Conservation (phyloP, 2,888 invertebrate species). For the Chymomyza fuscimana region DNA sequence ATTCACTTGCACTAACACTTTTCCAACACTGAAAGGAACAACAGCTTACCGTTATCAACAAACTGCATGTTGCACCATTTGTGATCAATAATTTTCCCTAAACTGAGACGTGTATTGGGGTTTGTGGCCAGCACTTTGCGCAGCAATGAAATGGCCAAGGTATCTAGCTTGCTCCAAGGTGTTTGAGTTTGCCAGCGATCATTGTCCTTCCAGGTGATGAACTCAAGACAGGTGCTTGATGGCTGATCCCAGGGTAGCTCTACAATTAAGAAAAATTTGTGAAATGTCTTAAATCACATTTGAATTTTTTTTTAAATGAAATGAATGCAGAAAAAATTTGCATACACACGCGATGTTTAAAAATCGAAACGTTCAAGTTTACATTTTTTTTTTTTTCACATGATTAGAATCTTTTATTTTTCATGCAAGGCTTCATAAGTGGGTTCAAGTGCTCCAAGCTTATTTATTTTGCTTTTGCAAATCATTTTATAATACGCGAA, state of each 20-base stretch:
- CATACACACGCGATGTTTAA: too few species aligned
- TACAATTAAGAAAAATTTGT: constrained; percentile 77
- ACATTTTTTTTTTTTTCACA: too few species aligned
- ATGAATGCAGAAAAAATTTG: too few species aligned
- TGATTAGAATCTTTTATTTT: too few species aligned
- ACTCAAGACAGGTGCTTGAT: constrained; percentile 85
- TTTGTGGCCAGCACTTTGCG: constrained; percentile 87
- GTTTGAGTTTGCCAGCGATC: constrained; percentile 84
- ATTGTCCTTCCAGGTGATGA: constrained; percentile 86
- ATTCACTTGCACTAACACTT: constrained; percentile 4
- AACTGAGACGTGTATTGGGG: constrained; percentile 84
- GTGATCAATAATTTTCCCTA: constrained; percentile 86
- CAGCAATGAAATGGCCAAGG: constrained; percentile 87
- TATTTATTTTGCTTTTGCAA: too few species aligned
- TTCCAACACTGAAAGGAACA: neutral
- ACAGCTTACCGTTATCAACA: constrained; percentile 79
- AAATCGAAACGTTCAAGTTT: too few species aligned
- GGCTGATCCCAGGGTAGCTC: constrained; percentile 98
- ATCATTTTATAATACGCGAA: too few species aligned
- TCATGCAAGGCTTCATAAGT: too few species aligned
- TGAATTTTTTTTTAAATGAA: neutral
- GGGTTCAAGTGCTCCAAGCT: too few species aligned
- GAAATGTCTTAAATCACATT: neutral
- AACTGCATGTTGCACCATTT: constrained; percentile 85
- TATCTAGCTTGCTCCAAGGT: constrained; percentile 91